Evolutionary conservation across 2,797 vertebrate species (phyloP).

Genomic region (Sebastes variabilis): DNA sequence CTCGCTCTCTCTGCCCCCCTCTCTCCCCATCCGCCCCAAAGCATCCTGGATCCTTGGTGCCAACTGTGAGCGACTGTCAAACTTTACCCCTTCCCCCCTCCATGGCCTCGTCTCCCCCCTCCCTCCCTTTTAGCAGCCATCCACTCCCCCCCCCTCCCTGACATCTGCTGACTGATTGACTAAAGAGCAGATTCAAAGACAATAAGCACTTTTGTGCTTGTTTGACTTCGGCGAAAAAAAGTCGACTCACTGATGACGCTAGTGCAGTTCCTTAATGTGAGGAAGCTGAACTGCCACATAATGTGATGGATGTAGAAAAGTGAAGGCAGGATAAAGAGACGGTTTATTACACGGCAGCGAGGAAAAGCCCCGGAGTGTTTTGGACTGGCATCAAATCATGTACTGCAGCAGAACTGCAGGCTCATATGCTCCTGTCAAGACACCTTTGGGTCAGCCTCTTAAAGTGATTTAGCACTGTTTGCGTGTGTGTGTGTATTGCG

Average conservation of each 20-base stretch:
- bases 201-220: conserved; percentile 43
- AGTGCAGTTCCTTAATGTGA: conserved; percentile 9
- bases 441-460: conserved; percentile 60
- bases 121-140: not conserved
- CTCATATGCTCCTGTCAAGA: conserved; percentile 65
- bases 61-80: conserved; percentile 86
- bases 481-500: not conserved
- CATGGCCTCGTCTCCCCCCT: conserved; percentile 8
- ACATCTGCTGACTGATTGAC: conserved; percentile 64
- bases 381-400: conserved; percentile 63
- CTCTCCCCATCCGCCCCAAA: conserved; percentile 64
- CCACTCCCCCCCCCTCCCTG: not conserved
- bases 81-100: conserved; percentile 54
- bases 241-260: not conserved
- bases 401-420: conserved; percentile 54
- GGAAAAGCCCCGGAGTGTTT: conserved; percentile 56
- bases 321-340: conserved; percentile 51
- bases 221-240: conserved; percentile 36
- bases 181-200: conserved; percentile 49
- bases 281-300: not conserved
- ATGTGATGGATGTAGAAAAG: conserved; percentile 39
- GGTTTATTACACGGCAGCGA: conserved; percentile 53
- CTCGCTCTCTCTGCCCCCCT: conserved; percentile 66
- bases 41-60: conserved; percentile 77
- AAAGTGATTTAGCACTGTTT: conserved; percentile 59